phyloP scores from a whole-genome alignment of 2,888 invertebrate genomes.

The Willowsia nigromaculata region DNA sequence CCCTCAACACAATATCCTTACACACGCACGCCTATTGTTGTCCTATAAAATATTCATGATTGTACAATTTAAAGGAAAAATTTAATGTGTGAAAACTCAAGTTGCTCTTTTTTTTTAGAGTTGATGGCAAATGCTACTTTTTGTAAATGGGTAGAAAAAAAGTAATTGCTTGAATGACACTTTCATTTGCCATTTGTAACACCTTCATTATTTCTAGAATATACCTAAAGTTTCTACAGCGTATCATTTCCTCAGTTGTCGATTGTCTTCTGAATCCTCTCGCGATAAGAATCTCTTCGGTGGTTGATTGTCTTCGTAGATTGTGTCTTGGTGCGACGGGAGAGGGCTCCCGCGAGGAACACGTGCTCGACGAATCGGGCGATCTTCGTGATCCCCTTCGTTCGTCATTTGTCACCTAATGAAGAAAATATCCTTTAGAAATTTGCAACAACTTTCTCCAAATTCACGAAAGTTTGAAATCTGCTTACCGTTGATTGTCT shows the following conservation, averaged over 20 bases:
- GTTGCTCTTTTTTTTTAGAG: too few relatives aligned
- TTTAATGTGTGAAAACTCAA: too few relatives aligned
- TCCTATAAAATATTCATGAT: not conserved
- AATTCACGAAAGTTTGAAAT: too few relatives aligned
- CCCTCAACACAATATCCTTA: too few relatives aligned
- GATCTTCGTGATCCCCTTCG: conserved; percentile 80
- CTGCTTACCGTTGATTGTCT: conserved; percentile 77
- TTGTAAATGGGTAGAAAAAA: too few relatives aligned
- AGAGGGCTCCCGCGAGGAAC: conserved; percentile 92
- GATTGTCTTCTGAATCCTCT: conserved; percentile 93
- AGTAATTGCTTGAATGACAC: too few relatives aligned
- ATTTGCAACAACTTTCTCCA: too few relatives aligned
- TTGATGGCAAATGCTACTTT: too few relatives aligned
- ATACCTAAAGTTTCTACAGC: conserved; percentile 89
- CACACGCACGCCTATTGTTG: not conserved
- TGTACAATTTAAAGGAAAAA: not conserved
- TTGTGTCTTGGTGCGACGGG: conserved; percentile 84
- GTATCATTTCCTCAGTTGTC: conserved; percentile 95
- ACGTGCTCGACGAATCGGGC: conserved; percentile 84
- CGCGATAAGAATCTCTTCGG: conserved; percentile 94
- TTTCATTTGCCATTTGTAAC: too few relatives aligned
- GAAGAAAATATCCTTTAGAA: too few relatives aligned
- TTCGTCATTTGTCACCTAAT: conserved; percentile 75
- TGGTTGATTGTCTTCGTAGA: conserved; percentile 92
- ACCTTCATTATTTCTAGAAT: too few relatives aligned